Evolutionary conservation across 2,113 vertebrate genomes (phyloP).

Genomic region (Tachysurus fulvidraco): DNA sequence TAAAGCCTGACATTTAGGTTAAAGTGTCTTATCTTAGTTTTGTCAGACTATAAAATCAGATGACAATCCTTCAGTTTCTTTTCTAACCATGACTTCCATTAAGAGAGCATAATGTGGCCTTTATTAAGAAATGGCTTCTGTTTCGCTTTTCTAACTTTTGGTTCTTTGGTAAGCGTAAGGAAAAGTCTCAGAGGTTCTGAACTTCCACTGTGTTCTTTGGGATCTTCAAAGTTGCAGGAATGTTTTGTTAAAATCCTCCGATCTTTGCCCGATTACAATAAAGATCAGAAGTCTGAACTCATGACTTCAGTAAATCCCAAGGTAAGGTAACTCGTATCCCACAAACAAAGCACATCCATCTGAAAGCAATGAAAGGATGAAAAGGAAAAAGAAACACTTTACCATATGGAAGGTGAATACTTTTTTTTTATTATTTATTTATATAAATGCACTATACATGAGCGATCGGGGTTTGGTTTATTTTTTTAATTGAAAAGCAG

Average conservation of each 20-base stretch:
- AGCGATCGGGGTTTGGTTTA: background rate
- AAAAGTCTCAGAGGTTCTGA: background rate
- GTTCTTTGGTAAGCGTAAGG: background rate
- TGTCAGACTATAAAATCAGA: background rate
- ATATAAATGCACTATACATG: background rate
- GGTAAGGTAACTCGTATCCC: background rate
- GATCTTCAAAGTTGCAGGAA: background rate
- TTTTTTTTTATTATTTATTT: too few relatives aligned
- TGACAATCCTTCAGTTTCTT: background rate
- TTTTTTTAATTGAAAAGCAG: background rate
- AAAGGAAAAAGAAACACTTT: background rate
- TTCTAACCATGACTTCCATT: background rate
- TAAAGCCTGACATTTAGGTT: background rate
- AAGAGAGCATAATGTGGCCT: background rate
- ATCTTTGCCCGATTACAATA: background rate
- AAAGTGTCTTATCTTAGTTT: background rate
- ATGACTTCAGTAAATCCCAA: background rate
- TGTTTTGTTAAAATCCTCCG: background rate
- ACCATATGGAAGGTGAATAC: background rate
- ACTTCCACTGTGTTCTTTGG: background rate
- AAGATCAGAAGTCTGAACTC: background rate
- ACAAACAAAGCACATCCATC: background rate
- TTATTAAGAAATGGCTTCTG: background rate
- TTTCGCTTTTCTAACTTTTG: background rate
- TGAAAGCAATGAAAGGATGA: background rate